Conservation (phyloP, 2,888 invertebrate species). For the Stratiomys singularior region DNA sequence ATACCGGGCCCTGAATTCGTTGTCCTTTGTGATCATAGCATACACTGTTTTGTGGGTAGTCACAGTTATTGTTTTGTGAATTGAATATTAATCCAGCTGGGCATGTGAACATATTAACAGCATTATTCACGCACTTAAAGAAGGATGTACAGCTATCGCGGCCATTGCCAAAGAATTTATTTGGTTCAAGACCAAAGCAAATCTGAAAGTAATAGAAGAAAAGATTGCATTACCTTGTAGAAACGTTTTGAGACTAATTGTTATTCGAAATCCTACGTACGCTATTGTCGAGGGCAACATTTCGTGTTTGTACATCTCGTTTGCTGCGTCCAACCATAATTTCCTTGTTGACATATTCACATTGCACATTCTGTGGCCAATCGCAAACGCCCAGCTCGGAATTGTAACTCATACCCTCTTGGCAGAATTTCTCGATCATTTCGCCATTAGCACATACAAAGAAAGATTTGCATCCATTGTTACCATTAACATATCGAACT, state of each 20-base stretch:
- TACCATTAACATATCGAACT: conserved; percentile 14
- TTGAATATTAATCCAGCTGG: conserved; percentile 33
- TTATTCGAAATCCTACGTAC: background rate
- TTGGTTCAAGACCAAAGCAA: background rate
- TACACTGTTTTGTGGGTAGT: background rate
- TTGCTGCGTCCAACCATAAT: background rate
- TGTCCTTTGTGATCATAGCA: conserved; percentile 33
- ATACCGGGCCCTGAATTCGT: conserved; percentile 8
- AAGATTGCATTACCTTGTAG: background rate
- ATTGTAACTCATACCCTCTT: conserved; percentile 25
- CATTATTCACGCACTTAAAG: conserved; percentile 52
- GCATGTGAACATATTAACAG: conserved; percentile 18
- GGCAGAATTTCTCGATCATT: conserved; percentile 21
- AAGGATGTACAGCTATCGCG: conserved; percentile 56
- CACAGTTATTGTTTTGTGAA: background rate
- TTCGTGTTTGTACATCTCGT: background rate
- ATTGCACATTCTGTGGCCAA: conserved; percentile 27
- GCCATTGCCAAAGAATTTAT: conserved; percentile 54
- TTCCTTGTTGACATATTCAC: background rate
- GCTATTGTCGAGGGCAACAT: background rate
- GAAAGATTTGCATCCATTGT: conserved; percentile 29
- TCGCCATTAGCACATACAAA: conserved; percentile 26
- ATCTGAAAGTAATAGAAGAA: background rate
- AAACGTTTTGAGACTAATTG: background rate
- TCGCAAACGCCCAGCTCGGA: conserved; percentile 28